Conservation (phyloP, 2,888 invertebrate species). For the Chrysotoxum bicinctum region DNA sequence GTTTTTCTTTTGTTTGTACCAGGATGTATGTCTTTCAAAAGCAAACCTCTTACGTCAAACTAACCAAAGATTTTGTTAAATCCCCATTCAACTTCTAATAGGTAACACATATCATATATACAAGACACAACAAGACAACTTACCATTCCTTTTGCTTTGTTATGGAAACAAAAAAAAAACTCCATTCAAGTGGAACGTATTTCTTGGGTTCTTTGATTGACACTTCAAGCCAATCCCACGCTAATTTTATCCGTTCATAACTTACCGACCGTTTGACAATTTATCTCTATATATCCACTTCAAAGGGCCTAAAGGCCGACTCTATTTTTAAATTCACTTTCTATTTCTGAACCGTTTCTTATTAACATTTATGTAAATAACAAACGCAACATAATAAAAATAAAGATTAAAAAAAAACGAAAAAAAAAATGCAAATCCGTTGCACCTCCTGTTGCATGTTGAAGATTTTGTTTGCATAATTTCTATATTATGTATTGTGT, state of each 20-base stretch:
- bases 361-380: background rate
- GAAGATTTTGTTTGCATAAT: constrained; percentile 14
- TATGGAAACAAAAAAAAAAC: background rate
- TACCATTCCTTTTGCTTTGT: background rate
- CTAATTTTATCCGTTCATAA: constrained; percentile 12
- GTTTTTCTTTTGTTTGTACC: background rate
- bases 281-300: background rate
- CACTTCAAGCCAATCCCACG: constrained; percentile 26
- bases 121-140: background rate
- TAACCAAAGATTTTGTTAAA: background rate
- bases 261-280: constrained; percentile 7
- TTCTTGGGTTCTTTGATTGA: constrained; percentile 16
- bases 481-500: background rate
- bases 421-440: constrained; percentile 25
- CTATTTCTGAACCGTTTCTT: constrained; percentile 9
- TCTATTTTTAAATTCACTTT: background rate
- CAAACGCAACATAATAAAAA: background rate
- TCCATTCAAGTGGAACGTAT: constrained; percentile 19
- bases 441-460: constrained; percentile 32
- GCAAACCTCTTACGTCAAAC: background rate
- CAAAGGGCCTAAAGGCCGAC: constrained; percentile 16
- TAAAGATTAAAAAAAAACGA: background rate
- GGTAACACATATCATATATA: background rate
- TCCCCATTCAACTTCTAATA: background rate
- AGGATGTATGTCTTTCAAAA: background rate